These are phyloP conservation scores for Tachysurus fulvidraco DNA, from an alignment of 2,113 vertebrate species.

Conservation along the genomic window DNA sequence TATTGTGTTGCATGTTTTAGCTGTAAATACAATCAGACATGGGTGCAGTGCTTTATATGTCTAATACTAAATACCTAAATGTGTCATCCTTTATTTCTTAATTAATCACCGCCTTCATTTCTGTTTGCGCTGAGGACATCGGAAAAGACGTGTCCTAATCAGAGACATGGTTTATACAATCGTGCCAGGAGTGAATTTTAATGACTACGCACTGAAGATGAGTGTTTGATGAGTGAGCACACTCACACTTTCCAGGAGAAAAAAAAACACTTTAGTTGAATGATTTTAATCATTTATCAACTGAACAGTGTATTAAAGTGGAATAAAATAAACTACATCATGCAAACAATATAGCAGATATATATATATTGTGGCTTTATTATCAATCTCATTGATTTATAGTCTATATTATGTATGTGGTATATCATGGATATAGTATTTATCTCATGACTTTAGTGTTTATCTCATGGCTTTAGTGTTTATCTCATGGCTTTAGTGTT, in stretches of 20 bases:
- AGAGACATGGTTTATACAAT: not conserved
- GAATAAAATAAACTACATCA: too few relatives aligned
- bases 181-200: too few relatives aligned
- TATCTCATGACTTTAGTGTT: too few relatives aligned
- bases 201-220: not conserved
- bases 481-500: too few relatives aligned
- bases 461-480: too few relatives aligned
- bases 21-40: not conserved
- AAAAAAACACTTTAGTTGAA: too few relatives aligned
- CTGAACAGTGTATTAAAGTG: not conserved
- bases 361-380: too few relatives aligned
- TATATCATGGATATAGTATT: too few relatives aligned
- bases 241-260: too few relatives aligned
- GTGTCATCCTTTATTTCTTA: not conserved
- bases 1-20: not conserved
- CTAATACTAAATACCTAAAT: not conserved
- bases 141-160: not conserved
- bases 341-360: too few relatives aligned
- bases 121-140: not conserved
- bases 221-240: not conserved
- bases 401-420: too few relatives aligned
- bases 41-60: not conserved
- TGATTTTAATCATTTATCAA: not conserved
- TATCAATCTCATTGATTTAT: too few relatives aligned
- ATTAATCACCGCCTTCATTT: not conserved